Base-by-base conservation (phyloP, 2,113 vertebrate species). In the Nerophis lumbriciformis region DNA sequence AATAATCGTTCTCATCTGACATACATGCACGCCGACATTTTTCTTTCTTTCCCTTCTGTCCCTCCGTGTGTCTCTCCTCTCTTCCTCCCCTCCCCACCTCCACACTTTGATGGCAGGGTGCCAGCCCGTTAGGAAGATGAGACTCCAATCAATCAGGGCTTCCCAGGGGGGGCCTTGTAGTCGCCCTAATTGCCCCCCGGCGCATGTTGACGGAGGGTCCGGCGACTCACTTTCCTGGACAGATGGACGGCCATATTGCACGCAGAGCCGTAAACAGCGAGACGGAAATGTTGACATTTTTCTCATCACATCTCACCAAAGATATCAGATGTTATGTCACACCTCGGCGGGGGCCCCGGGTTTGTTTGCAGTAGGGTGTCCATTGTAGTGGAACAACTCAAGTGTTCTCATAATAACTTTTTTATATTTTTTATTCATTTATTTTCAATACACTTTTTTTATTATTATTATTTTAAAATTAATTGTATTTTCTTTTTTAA, bases 81-180 rank as follows among this genome's bases (percentile, higher is more conserved):
- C 6, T 52, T 19, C 45, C 42, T 44, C 78, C 76, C 78, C 80
- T 65, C 68, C 73, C 78, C 69, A 58, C 78, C 70, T 81, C 83
- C 62, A 54, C 52, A 75, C 75, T 81, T 77, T 66, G 66, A 69
- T 91, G 88, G 88, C 89, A 79, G 77, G 53, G 74, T 79, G 88
- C 89, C 91, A 91, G 87, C 79, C 89, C 66, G 83, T 92, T 92
- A 91, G 88, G 79, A 88, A 91, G 88, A 92, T 92, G 88, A 91
- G 84, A 80, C 87, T 91, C 87, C 89, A 90, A 86, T 92, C 91
- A 91, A 90, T 92, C 90, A 92, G 85, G 57, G 61, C 79, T 77
- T 80, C 75, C 76, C 50, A 66, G 85, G 85, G 82, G 89, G 77
- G 84, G 28, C 28, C 28, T n/a, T n/a, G n/a, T n/a, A n/a, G n/a